Percentiles rank a stretch among this genome's conserved stretches.
Evolutionary conservation across 2,113 vertebrate species (phyloP).

Genomic region (Sprattus sprattus): DNA sequence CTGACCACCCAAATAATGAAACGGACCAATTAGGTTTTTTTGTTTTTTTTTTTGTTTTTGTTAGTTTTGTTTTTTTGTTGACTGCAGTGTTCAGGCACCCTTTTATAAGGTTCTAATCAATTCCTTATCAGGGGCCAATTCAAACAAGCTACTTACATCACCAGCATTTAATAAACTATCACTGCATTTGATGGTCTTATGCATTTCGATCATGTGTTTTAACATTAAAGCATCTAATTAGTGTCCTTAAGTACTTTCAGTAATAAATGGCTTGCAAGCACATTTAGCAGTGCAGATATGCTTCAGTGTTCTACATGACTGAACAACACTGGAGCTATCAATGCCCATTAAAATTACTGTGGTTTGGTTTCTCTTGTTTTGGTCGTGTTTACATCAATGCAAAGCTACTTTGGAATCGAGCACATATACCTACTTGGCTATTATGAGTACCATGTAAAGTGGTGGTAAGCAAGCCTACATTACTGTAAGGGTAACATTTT

Average conservation of each 20-base stretch:
- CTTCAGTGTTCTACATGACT: not conserved
- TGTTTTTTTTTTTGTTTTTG: not conserved
- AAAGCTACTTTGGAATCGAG: not conserved
- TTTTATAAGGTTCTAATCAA: slow-evolving; percentile 8
- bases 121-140: not conserved
- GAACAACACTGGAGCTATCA: not conserved
- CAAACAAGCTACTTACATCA: slow-evolving; percentile 3
- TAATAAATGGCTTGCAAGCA: not conserved
- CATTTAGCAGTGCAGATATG: not conserved
- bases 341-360: not conserved
- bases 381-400: not conserved
- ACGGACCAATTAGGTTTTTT: not conserved
- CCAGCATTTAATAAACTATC: not conserved
- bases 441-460: not conserved
- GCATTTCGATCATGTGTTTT: not conserved
- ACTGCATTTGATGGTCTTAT: slow-evolving; percentile 5
- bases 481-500: no score
- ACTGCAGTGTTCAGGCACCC: not conserved
- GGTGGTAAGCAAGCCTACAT: not conserved
- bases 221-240: not conserved
- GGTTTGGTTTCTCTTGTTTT: not conserved
- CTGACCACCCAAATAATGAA: not conserved
- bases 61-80: not conserved
- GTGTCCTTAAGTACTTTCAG: not conserved
- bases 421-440: not conserved